Base-by-base conservation (phyloP, 2,797 vertebrate species). In the Artibeus lituratus region DNA sequence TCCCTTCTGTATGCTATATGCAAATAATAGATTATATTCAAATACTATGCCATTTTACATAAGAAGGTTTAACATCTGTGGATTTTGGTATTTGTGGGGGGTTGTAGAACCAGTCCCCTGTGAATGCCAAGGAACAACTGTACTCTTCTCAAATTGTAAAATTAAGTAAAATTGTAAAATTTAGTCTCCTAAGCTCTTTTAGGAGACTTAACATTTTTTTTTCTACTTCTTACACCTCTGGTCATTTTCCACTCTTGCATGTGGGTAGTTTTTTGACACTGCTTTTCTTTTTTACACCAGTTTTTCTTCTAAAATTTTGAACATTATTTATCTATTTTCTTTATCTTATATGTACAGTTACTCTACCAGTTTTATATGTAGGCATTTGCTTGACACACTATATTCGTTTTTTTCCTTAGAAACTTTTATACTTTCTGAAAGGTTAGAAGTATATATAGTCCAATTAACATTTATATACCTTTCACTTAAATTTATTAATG, bases 361-460 rank as follows among this genome's bases (percentile, higher is more conserved):
- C 9, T 84, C 44, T 55, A 44, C 29, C 8, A 92, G 7, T 82
- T 89, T 92, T 86, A 55, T 15, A 88, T 6, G 19, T 67, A 65
- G 39, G 32, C 47, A 69, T 69, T 95, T 95, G 42, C 47, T 93
- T 74, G 65, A 37, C 78, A 59, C 8, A 62, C 4, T 88, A 2
- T 91, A 12, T 84, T 67, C 37, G 18, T 32, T 73, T 94, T 81
- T 72, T 35, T 11, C 7, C 29, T 83, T 93, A 59, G 87, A 90
- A 70, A 62, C 7, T 7, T 94, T 11, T 55, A 44, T 84, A 53
- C 39, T 88, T 88, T 93, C 51, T 95, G 22, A 87, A 94, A 93
- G 44, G 19, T 91, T 76, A 39, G 7, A 42, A 51, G 24, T 80
- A 59, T 59, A 35, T 81, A 44, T 80, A 72, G 44, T 65, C 87